These are phyloP conservation scores for Nipponacmea schrenckii DNA, from an alignment of 2,888 invertebrate genomes.

Conservation along the genomic window DNA sequence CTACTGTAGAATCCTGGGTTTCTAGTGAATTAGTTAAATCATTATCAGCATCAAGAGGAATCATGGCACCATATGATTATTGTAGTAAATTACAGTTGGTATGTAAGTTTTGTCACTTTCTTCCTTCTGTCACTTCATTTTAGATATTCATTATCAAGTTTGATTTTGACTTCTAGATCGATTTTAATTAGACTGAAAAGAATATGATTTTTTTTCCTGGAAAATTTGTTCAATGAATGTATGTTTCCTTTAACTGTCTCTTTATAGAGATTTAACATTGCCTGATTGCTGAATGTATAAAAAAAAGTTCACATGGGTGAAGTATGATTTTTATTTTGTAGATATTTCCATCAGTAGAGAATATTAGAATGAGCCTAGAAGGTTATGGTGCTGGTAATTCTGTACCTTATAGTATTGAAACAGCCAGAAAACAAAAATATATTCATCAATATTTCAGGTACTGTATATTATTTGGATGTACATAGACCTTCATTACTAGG, in stretches of 20 bases:
- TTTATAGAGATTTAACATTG: too few species aligned
- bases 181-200: too few species aligned
- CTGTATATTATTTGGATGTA: slow-evolving; percentile 64
- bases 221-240: too few species aligned
- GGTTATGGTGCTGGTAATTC: slow-evolving; percentile 87
- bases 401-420: slow-evolving; percentile 83
- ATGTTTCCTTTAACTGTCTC: too few species aligned
- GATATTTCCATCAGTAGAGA: slow-evolving; percentile 83
- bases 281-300: too few species aligned
- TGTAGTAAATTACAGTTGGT: slow-evolving; percentile 52
- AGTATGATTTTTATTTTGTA: slow-evolving; percentile 33
- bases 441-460: slow-evolving; percentile 81
- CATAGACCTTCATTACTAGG: slow-evolving; percentile 10
- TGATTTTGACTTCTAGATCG: too few species aligned
- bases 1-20: slow-evolving; percentile 77
- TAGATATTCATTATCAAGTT: too few species aligned
- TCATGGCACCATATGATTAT: background rate
- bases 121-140: background rate
- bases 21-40: slow-evolving; percentile 79
- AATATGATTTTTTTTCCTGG: too few species aligned
- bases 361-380: slow-evolving; percentile 87
- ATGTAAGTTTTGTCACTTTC: slow-evolving; percentile 18
- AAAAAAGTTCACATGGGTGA: too few species aligned
- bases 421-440: slow-evolving; percentile 87
- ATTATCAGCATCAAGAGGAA: slow-evolving; percentile 49